Evolutionary conservation across 2,888 invertebrate species (phyloP).

Genomic region (Machimus rusticus): DNA sequence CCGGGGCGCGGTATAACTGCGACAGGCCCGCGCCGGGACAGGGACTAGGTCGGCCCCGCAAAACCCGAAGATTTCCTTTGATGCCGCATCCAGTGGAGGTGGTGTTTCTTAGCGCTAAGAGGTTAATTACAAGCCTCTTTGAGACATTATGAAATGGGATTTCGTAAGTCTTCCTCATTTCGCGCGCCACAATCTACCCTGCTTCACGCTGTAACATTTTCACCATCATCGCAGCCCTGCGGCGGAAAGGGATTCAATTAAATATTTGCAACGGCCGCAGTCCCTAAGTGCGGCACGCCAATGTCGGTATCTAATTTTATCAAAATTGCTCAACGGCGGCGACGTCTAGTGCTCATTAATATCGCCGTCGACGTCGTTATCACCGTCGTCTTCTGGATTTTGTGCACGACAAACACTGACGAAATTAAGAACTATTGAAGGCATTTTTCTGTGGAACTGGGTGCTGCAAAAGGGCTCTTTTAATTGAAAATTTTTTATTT

Average conservation of each 20-base stretch:
- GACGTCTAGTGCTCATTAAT: slow-evolving; percentile 21
- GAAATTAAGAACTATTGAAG: neutral
- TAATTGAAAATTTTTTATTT: neutral
- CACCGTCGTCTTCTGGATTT: neutral
- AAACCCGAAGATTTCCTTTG: slow-evolving; percentile 11
- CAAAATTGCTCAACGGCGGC: neutral
- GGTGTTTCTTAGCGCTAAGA: slow-evolving; percentile 12
- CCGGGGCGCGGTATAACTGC: neutral
- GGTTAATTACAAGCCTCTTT: slow-evolving; percentile 30
- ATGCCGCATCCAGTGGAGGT: neutral
- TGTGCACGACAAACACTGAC: neutral
- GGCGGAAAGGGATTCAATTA: slow-evolving; percentile 1
- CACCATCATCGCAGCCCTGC: neutral
- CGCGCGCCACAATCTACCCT: neutral
- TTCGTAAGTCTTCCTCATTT: slow-evolving; percentile 3
- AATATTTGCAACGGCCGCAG: neutral
- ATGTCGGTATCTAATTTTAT: slow-evolving; percentile 1
- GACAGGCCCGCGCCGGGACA: neutral
- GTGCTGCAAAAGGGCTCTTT: neutral
- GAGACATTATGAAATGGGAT: slow-evolving; percentile 14
- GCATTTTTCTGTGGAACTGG: neutral
- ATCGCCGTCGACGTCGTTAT: neutral
- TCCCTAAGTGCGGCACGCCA: neutral
- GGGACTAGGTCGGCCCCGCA: neutral
- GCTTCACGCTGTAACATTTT: neutral